phyloP scores from a whole-genome alignment of 2,888 invertebrate genomes.

The Zele albiditarsus region DNA sequence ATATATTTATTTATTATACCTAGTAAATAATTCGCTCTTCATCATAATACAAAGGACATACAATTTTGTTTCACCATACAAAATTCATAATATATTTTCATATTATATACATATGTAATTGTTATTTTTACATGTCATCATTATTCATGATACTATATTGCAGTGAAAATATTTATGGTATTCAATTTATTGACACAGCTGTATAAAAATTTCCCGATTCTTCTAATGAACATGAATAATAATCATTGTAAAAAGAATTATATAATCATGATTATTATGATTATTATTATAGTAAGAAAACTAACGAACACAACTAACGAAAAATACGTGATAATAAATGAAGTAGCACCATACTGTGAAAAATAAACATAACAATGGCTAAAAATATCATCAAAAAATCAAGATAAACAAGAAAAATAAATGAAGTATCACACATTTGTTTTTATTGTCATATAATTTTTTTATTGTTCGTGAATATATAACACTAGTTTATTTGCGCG shows the following conservation, averaged over 20 bases:
- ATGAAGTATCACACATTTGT: not conserved
- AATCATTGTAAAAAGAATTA: too few relatives aligned
- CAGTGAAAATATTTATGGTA: not conserved
- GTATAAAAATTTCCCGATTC: not conserved
- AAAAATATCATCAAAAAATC: not conserved
- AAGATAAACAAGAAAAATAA: not conserved
- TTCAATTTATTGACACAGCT: not conserved
- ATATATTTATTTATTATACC: constrained; percentile 1
- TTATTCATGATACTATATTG: not conserved
- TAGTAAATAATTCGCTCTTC: not conserved
- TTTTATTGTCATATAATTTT: not conserved
- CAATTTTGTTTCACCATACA: constrained; percentile 1
- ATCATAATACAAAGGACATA: constrained; percentile 3
- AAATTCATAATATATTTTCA: not conserved
- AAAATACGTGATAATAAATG: too few relatives aligned
- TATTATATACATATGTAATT: not conserved
- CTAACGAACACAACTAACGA: too few relatives aligned
- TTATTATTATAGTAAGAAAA: too few relatives aligned
- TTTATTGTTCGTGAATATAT: not conserved
- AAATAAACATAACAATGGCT: too few relatives aligned
- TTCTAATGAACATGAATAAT: not conserved
- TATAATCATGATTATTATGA: too few relatives aligned
- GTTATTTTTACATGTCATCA: not conserved
- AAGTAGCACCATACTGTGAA: too few relatives aligned
- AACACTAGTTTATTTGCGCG: not conserved